These are phyloP conservation scores for Spilosoma lubricipeda DNA, from an alignment of 2,888 invertebrate genomes.

Conservation along the genomic window DNA sequence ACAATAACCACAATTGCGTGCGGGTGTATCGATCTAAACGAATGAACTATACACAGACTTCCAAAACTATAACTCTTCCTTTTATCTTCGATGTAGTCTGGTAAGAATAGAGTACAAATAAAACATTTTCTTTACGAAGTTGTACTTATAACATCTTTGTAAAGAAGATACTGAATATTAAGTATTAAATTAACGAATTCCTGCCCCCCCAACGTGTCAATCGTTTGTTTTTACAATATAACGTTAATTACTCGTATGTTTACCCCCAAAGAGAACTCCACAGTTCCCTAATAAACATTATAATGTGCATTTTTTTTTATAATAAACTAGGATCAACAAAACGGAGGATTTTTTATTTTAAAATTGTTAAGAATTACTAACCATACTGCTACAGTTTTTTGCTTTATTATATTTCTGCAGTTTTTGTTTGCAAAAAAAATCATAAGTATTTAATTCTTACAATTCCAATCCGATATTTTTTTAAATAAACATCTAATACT, in stretches of 20 bases:
- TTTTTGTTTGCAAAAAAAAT: too few species aligned
- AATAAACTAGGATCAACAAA: slow-evolving; percentile 45
- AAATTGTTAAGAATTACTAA: slow-evolving; percentile 26
- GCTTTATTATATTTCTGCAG: too few species aligned
- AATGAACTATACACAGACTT: too few species aligned
- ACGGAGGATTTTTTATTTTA: slow-evolving; percentile 33
- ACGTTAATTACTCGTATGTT: slow-evolving; percentile 43
- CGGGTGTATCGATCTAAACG: too few species aligned
- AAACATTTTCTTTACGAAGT: not conserved
- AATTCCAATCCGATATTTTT: not conserved
- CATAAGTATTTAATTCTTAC: not conserved
- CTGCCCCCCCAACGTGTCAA: slow-evolving; percentile 29
- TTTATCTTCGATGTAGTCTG: too few species aligned
- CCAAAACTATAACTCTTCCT: too few species aligned
- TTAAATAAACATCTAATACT: too few species aligned
- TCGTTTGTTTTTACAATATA: slow-evolving; percentile 43
- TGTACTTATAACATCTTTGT: not conserved
- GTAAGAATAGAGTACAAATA: not conserved
- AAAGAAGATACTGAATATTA: not conserved
- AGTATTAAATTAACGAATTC: slow-evolving; percentile 6
- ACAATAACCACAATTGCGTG: too few species aligned
- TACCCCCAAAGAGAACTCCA: slow-evolving; percentile 47
- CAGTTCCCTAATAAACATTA: slow-evolving; percentile 53
- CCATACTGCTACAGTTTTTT: too few species aligned
- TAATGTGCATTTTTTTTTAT: slow-evolving; percentile 56